phyloP scores from a whole-genome alignment of 2,888 invertebrate species.

The Germaria angustata region DNA sequence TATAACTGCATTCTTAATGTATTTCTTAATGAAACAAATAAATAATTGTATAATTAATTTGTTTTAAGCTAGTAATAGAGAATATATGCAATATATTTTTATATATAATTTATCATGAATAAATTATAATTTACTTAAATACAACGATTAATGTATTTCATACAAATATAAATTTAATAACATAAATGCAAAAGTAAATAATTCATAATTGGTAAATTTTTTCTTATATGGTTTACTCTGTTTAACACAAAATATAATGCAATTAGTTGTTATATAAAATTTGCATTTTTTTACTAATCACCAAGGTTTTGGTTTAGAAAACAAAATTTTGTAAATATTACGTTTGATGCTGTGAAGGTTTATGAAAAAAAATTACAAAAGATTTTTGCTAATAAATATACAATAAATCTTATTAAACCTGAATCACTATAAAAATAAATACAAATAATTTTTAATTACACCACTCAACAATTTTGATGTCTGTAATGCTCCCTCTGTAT shows the following conservation, averaged over 20 bases:
- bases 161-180: slow-evolving; percentile 12
- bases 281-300: slow-evolving; percentile 3
- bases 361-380: too few relatives aligned
- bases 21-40: background rate
- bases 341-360: background rate
- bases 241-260: background rate
- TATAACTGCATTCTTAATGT: slow-evolving; percentile 7
- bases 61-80: background rate
- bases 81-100: slow-evolving; percentile 11
- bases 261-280: background rate
- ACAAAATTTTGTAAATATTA: background rate
- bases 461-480: too few relatives aligned
- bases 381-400: background rate
- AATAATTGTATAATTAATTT: slow-evolving; percentile 32
- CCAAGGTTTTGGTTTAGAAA: background rate
- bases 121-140: slow-evolving; percentile 13
- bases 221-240: background rate
- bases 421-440: too few relatives aligned
- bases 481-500: too few relatives aligned
- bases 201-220: background rate
- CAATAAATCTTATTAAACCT: background rate
- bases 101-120: slow-evolving; percentile 20
- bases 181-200: background rate
- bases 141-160: slow-evolving; percentile 5
- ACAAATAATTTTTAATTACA: too few relatives aligned